phyloP scores from a whole-genome alignment of 2,113 vertebrate genomes.

The Calyptommatus sinebrachiatus region DNA sequence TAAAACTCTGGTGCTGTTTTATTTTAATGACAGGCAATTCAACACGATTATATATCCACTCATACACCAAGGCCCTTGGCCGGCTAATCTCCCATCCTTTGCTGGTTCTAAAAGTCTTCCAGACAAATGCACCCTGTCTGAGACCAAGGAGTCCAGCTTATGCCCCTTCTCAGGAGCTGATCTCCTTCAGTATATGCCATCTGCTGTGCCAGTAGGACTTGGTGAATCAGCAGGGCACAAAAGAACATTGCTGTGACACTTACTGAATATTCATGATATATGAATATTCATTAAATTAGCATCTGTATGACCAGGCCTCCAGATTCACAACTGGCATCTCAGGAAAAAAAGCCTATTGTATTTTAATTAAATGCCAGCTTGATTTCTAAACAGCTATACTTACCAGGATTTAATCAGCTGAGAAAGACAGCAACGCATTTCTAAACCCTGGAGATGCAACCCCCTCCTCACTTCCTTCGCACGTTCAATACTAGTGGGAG shows the following conservation, averaged over 20 bases:
- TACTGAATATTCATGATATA: constrained; percentile 72
- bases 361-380: constrained; percentile 73
- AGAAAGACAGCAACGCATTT: constrained; percentile 60
- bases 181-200: constrained; percentile 72
- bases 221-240: constrained; percentile 71
- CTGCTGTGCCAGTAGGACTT: constrained; percentile 71
- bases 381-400: constrained; percentile 69
- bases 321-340: constrained; percentile 72
- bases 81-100: constrained; percentile 28
- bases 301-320: constrained; percentile 72
- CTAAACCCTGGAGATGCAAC: constrained; percentile 45
- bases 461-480: constrained; percentile 49
- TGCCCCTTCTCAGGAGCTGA: constrained; percentile 60
- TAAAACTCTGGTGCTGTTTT: neutral
- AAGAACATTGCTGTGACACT: constrained; percentile 70
- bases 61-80: fast-evolving
- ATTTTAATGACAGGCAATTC: constrained; percentile 13
- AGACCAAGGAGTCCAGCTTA: constrained; percentile 53
- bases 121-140: constrained; percentile 50
- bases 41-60: neutral
- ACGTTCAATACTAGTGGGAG: constrained; percentile 70
- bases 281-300: constrained; percentile 75
- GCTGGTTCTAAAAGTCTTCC: constrained; percentile 31
- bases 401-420: constrained; percentile 58
- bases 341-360: constrained; percentile 70